Base-by-base conservation (phyloP, 2,113 vertebrate species). In the Herpetotheres cachinnans region DNA sequence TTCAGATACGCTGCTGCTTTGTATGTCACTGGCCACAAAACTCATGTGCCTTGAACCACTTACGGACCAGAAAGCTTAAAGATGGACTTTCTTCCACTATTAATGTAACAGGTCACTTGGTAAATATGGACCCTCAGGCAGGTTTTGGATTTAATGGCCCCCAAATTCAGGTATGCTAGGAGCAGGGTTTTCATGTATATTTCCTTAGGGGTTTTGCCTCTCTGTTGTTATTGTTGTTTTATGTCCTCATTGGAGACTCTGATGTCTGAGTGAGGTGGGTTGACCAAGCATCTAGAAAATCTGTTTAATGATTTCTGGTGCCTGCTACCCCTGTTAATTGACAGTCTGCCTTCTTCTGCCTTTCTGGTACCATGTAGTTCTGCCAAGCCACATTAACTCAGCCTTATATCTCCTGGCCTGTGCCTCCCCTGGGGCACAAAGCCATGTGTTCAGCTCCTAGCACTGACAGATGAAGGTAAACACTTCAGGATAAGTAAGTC, bases 391-490 rank as follows among this genome's bases (percentile, higher is more conserved):
- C 73, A 42, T 85, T 78, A 87, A 86, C 72, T 88, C 52, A 86
- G 65, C 67, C 56, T 91, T 82, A 49, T 44, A 58, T 83, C 70
- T 87, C 58, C 66, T 44, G 59, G 66, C 61, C 55, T 1, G 5
- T 58, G 47, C 32, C 50, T 95, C 70, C 86, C 92, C 24, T 77
- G 92, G 47, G 89, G 58, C 63, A 69, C 18, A 67, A n/a, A 82
- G 89, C 3, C 38, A 93, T 2, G 17, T 80, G 91, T 85, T 96
- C 89, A 59, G 82, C 71, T 95, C 78, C 70, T 70, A 80, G 0
- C 86, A n/a, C 81, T 95, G 92, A 83, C 89, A 96, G 78, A 92
- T 95, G 92, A 91, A 94, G 94, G 86, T 77, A 97, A 96, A 97
- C 89, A 88, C 92, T 91, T 87, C 54, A 66, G 89, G 73, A 92